These are phyloP conservation scores for Campoplex capitator DNA, from an alignment of 2,888 invertebrate genomes.

Conservation along the genomic window DNA sequence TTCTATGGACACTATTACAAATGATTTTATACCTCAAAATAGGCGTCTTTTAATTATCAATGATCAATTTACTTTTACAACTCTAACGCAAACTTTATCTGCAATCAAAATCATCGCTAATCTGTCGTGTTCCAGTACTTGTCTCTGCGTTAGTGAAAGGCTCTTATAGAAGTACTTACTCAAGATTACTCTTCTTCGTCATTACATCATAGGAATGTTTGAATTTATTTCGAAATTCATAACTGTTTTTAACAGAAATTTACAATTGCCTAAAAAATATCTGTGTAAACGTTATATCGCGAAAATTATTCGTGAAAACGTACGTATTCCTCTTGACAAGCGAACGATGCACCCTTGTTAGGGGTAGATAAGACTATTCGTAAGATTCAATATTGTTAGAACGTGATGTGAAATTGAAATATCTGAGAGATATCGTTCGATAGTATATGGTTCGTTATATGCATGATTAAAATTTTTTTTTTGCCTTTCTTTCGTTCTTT, in stretches of 20 bases:
- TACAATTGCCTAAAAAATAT: neutral
- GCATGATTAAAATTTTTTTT: conserved; percentile 52
- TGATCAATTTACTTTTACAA: neutral
- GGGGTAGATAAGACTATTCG: conserved; percentile 74
- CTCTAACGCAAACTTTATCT: neutral
- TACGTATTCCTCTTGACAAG: conserved; percentile 52
- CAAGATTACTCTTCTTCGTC: neutral
- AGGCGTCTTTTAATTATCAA: neutral
- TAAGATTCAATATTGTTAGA: conserved; percentile 80
- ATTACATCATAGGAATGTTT: neutral
- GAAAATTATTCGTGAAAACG: neutral
- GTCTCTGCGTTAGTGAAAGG: neutral
- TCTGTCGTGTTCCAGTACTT: neutral
- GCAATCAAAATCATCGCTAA: neutral
- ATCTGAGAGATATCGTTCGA: conserved; percentile 67
- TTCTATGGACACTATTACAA: neutral
- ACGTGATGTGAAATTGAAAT: conserved; percentile 79
- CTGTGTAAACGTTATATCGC: neutral
- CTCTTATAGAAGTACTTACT: neutral
- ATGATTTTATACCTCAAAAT: neutral
- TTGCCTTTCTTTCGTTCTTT: neutral
- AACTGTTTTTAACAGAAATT: neutral
- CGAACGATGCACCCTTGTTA: conserved; percentile 67
- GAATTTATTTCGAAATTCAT: neutral
- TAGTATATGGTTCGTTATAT: conserved; percentile 74